phyloP scores from a whole-genome alignment of 2,888 invertebrate species.

The Ectropis crepuscularia region DNA sequence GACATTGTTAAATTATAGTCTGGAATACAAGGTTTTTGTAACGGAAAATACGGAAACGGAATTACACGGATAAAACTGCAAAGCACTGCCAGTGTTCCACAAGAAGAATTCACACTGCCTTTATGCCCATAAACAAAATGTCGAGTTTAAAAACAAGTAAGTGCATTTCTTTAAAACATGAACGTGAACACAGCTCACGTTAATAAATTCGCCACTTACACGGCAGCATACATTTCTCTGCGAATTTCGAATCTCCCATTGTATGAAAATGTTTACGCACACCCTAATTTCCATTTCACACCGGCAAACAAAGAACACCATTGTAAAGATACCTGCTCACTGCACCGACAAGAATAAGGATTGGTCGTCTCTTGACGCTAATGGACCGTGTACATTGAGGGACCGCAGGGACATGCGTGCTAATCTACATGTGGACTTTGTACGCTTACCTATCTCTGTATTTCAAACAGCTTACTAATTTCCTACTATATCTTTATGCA shows the following conservation, averaged over 20 bases:
- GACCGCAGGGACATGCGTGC: conserved; percentile 38
- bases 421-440: conserved; percentile 35
- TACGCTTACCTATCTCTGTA: not conserved
- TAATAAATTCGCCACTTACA: conserved; percentile 18
- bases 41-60: too few relatives aligned
- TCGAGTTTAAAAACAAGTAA: not conserved
- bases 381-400: conserved; percentile 46
- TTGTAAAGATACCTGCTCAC: conserved; percentile 36
- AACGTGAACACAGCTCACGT: conserved; percentile 7
- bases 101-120: too few relatives aligned
- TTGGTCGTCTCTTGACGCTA: conserved; percentile 46
- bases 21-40: too few relatives aligned
- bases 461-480: not conserved
- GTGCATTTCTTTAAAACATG: conserved; percentile 18
- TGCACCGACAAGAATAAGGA: conserved; percentile 40
- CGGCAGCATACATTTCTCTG: conserved; percentile 22
- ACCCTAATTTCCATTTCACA: conserved; percentile 35
- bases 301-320: conserved; percentile 38
- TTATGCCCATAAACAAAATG: not conserved
- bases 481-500: too few relatives aligned
- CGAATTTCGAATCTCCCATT: conserved; percentile 28
- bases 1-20: too few relatives aligned
- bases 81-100: too few relatives aligned
- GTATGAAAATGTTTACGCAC: conserved; percentile 33
- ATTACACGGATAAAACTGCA: too few relatives aligned